Conservation (phyloP, 2,797 vertebrate species). For the Calcarius lapponicus region DNA sequence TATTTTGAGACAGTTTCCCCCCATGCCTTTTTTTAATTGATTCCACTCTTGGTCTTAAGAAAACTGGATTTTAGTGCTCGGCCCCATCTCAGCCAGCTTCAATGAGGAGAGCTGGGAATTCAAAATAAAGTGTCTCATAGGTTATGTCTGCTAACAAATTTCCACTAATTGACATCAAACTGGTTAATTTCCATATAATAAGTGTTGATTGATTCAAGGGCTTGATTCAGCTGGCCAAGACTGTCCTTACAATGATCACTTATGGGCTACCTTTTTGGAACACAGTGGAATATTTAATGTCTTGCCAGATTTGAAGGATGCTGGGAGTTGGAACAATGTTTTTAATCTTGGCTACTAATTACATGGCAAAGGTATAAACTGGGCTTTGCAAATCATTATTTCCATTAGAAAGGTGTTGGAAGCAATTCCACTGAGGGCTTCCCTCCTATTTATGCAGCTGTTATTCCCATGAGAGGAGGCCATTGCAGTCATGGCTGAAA, state of each 20-base stretch:
- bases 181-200: conserved; percentile 85
- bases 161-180: conserved; percentile 80
- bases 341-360: conserved; percentile 84
- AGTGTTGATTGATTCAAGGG: conserved; percentile 81
- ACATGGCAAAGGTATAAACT: conserved; percentile 80
- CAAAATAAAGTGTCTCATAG: conserved; percentile 59
- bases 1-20: conserved; percentile 4
- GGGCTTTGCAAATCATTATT: conserved; percentile 94
- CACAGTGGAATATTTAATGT: conserved; percentile 77
- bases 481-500: conserved; percentile 88
- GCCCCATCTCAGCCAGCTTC: conserved; percentile 33
- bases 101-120: conserved; percentile 32
- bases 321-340: conserved; percentile 81
- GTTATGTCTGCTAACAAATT: conserved; percentile 75
- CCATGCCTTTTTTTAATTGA: not conserved
- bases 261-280: conserved; percentile 76
- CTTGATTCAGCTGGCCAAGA: conserved; percentile 69
- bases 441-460: conserved; percentile 89
- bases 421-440: conserved; percentile 77
- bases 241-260: conserved; percentile 66
- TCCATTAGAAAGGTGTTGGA: conserved; percentile 91
- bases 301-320: conserved; percentile 82
- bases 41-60: not conserved
- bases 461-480: conserved; percentile 85
- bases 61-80: not conserved